Conservation (phyloP, 2,113 vertebrate genomes). For the Cebus imitator region DNA sequence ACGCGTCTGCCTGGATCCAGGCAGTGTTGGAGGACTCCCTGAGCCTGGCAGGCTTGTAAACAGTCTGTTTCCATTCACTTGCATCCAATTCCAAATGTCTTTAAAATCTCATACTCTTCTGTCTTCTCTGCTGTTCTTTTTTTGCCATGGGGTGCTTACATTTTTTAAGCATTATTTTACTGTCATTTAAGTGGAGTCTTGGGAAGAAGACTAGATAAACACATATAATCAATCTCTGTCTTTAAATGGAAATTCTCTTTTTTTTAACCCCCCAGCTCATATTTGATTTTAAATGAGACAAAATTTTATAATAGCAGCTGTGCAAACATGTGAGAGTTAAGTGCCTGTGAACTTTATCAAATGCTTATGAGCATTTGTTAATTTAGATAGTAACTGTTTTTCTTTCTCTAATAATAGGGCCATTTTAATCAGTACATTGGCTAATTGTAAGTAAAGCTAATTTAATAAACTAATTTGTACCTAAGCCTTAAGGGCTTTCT, state of each 20-base stretch:
- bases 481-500: not conserved
- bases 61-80: not conserved
- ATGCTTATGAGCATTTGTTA: not conserved
- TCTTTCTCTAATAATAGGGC: not conserved
- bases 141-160: not conserved
- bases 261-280: not conserved
- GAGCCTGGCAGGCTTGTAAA: not conserved
- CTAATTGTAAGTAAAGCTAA: not conserved
- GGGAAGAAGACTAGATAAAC: not conserved
- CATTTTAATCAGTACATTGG: not conserved
- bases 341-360: slow-evolving; percentile 17
- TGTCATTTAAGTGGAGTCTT: not conserved
- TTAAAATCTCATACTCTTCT: not conserved
- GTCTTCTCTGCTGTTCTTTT: not conserved
- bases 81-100: not conserved
- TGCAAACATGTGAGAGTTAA: slow-evolving; percentile 36
- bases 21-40: not conserved
- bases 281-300: slow-evolving; percentile 28
- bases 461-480: not conserved
- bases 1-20: not conserved
- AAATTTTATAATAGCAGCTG: slow-evolving; percentile 33
- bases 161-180: not conserved
- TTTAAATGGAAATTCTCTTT: slow-evolving; percentile 1
- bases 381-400: slow-evolving; percentile 35
- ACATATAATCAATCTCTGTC: not conserved